Conservation (phyloP, 2,888 invertebrate species). For the Mamestra brassicae region DNA sequence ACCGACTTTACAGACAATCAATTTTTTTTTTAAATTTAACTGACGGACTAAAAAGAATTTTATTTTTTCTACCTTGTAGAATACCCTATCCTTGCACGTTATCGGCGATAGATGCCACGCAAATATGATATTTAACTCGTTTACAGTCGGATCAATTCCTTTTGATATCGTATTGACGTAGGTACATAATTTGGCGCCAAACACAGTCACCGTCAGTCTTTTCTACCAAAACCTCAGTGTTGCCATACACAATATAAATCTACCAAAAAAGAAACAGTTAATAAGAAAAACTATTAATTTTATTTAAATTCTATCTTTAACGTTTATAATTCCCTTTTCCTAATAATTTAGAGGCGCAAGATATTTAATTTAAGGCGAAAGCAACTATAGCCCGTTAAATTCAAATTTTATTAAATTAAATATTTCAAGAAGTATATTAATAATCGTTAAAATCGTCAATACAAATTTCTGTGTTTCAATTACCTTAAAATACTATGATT, state of each 20-base stretch:
- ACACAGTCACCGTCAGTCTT: constrained; percentile 42
- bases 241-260: constrained; percentile 61
- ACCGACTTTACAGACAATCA: no score
- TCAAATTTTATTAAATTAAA: not conserved
- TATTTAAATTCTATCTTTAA: constrained; percentile 41
- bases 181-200: constrained; percentile 15
- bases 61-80: no score
- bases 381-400: not conserved
- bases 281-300: constrained; percentile 49
- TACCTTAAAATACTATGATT: no score
- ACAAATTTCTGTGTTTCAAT: no score
- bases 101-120: no score
- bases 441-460: no score
- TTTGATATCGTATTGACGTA: not conserved
- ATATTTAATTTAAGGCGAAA: not conserved
- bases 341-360: constrained; percentile 24
- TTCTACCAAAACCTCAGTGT: constrained; percentile 56
- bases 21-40: no score
- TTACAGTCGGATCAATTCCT: no score
- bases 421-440: not conserved
- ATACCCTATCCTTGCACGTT: no score
- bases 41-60: no score
- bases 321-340: constrained; percentile 18
- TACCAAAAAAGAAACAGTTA: constrained; percentile 60
- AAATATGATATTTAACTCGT: not conserved